Conservation (phyloP, 2,113 vertebrate species). For the Corythornis madagascariensis region DNA sequence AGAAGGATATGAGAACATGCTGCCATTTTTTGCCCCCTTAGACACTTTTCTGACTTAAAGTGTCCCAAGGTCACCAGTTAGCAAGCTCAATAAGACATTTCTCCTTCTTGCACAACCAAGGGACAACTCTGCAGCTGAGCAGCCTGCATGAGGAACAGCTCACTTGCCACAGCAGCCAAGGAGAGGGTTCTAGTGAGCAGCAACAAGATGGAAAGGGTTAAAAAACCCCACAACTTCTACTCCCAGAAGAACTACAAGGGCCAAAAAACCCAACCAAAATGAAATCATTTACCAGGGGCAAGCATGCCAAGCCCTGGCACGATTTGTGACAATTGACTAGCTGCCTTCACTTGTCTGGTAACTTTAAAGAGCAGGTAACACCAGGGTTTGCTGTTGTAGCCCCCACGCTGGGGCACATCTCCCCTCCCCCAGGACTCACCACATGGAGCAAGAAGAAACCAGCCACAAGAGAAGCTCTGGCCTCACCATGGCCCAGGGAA, state of each 20-base stretch:
- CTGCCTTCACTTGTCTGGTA: not conserved
- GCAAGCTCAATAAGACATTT: not conserved
- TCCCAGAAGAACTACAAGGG: not conserved
- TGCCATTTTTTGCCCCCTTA: not conserved
- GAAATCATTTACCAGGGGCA: not conserved
- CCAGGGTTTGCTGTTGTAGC: fast-evolving
- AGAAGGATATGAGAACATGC: not conserved
- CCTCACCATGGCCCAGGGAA: not conserved
- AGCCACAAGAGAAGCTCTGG: not conserved
- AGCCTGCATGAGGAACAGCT: fast-evolving
- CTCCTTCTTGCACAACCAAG: not conserved
- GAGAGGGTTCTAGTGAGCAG: not conserved
- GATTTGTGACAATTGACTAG: not conserved
- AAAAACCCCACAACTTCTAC: not conserved
- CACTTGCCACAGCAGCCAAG: not conserved
- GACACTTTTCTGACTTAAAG: not conserved
- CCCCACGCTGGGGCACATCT: not conserved
- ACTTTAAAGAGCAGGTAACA: not conserved
- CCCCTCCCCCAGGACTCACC: not conserved
- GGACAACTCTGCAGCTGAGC: not conserved
- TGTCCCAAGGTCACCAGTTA: not conserved
- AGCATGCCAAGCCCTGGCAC: not conserved
- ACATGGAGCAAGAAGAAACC: fast-evolving
- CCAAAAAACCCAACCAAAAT: not conserved
- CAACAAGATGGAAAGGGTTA: fast-evolving